A percentile compares a stretch with the other conserved stretches of the same genome.
phyloP scores from a whole-genome alignment of 2,113 vertebrate species.

The Coracopsis vasa region DNA sequence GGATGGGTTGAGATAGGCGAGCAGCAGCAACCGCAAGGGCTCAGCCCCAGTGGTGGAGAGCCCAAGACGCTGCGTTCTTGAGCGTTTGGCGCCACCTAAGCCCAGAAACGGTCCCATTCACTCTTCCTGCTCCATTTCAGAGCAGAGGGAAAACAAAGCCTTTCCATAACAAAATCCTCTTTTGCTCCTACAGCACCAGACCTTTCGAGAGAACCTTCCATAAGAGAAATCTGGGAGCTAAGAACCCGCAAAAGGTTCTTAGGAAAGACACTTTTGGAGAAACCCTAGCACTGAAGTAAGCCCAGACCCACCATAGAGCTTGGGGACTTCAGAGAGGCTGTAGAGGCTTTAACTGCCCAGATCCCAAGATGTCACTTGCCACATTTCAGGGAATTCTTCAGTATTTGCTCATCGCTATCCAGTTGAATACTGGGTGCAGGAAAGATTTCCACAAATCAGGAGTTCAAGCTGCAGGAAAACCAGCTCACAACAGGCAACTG shows the following conservation, averaged over 20 bases:
- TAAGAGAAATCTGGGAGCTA: neutral
- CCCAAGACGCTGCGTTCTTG: neutral
- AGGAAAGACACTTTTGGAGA: neutral
- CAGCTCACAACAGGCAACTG: neutral
- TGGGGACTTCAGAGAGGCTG: neutral
- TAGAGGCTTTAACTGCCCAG: neutral
- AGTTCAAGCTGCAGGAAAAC: neutral
- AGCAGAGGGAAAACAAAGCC: neutral
- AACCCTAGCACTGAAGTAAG: neutral
- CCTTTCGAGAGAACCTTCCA: neutral
- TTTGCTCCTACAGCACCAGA: neutral
- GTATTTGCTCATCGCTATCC: neutral
- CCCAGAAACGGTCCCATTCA: neutral
- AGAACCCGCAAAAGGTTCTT: neutral
- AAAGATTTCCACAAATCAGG: neutral
- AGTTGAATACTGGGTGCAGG: neutral
- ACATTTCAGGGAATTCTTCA: neutral
- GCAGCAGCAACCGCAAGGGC: neutral
- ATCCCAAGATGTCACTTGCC: neutral
- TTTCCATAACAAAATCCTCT: accelerated
- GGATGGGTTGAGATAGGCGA: neutral
- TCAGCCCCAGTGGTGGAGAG: accelerated
- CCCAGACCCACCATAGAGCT: neutral
- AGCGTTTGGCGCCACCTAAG: neutral
- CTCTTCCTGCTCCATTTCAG: neutral